Evolutionary conservation across 2,888 invertebrate genomes (phyloP), one percentile per base, ranked within the genome.

Genomic region (Eristalinus aeneus): DNA sequence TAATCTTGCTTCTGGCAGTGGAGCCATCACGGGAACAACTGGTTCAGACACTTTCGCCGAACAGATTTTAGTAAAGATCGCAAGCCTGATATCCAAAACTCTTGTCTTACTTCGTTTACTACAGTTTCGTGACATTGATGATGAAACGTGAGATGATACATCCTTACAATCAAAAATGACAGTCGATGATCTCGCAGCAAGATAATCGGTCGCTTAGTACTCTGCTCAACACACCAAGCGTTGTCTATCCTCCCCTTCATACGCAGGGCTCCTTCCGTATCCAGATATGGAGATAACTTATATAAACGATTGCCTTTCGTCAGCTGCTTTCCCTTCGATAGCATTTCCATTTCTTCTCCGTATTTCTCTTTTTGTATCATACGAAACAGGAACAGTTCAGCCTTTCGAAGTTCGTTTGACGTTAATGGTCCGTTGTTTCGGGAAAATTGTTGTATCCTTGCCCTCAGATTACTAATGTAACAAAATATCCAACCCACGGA

Each of bases 1-100:
- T 72, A 72, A 10, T 3, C 58, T 60, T 4, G 46, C 64, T 1
- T 34, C 1, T 23, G 80, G 83, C 11, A 76, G 53, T 36, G 46
- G 32, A 53, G 39, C 65, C 81, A 75, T 83, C 9, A n/a, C 22
- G 10, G 56, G 23, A 22, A 27, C 23, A 9, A 6, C 12, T 10
- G 23, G 56, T 6, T 56, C 11, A 56, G 20, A 23, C 56, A 56
- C 23, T 56, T 23, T 56, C 56, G 56, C 20, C 56, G 23, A 56
- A 56, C 22, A 10, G 56, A 56, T 23, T 20, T 56, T 10, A 56
- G 11, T 10, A 63, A 10, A 20, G 22, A 22, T 4, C 56, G 9
- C 4, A 56, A 23, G 16, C 23, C 23, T 22, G 56, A 23, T 22
- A 56, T 23, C 56, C 56, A 56, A 56, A 23, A 56, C 56, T 56